A percentile compares a stretch with the other conserved stretches of the same genome.
phyloP scores from a whole-genome alignment of 1,140 invertebrate genomes.

The Dufourea novaeangliae region DNA sequence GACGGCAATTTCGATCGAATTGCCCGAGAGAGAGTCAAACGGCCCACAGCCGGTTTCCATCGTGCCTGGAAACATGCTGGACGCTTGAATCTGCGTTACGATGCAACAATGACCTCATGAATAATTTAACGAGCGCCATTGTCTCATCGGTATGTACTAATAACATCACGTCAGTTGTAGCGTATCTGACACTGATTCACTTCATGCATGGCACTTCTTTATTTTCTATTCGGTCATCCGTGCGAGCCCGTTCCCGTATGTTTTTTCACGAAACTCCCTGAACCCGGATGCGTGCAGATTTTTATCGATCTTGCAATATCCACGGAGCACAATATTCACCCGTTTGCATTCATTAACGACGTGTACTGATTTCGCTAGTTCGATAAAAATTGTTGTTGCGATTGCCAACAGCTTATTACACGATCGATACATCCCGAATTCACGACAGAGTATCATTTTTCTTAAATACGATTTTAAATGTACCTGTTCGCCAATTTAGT shows the following conservation, averaged over 20 bases:
- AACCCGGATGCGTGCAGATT: constrained; percentile 30
- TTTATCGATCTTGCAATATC: constrained; percentile 30
- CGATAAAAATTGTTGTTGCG: neutral
- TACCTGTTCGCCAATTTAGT: neutral
- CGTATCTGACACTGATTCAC: constrained; percentile 48
- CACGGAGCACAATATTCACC: neutral
- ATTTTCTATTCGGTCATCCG: constrained; percentile 22
- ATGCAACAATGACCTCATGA: constrained; percentile 59
- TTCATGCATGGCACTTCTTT: constrained; percentile 37
- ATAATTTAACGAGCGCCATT: constrained; percentile 62
- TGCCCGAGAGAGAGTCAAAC: constrained; percentile 6
- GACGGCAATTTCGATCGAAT: constrained; percentile 19
- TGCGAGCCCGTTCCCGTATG: neutral
- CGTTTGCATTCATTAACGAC: neutral
- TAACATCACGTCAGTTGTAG: constrained; percentile 53
- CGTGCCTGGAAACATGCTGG: constrained; percentile 16
- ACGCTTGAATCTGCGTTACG: constrained; percentile 42
- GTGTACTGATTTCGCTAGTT: neutral
- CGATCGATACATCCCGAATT: too few relatives aligned
- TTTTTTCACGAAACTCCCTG: constrained; percentile 5
- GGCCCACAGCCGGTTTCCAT: constrained; percentile 28
- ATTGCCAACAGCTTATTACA: neutral
- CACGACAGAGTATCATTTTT: neutral
- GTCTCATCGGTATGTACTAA: constrained; percentile 57
- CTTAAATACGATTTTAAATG: constrained; percentile 6